Base-by-base conservation (phyloP, 2,888 invertebrate species). In the Phyto melanocephala region DNA sequence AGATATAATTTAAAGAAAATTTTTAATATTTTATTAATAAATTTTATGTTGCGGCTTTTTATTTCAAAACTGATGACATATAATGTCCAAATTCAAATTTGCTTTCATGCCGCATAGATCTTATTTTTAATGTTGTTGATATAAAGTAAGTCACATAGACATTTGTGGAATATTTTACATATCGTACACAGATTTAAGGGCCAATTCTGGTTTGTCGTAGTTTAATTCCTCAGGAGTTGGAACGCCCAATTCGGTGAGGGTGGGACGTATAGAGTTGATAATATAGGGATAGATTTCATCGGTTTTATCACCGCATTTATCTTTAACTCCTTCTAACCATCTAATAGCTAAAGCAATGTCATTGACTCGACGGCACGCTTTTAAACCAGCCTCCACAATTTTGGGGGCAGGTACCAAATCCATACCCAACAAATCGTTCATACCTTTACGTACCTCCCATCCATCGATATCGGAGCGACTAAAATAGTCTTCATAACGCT, bases 191-290 rank as follows among this genome's bases (percentile, higher is more conserved):
- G 93, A 94, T 87, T 94, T 92, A 85, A 97, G 92, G 82, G 96
- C 97, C 91, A 99, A 92, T 92, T 99, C 99, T 1, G 77, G 99
- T 92, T 98, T 96, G 92, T 99, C 98, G 88, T 97, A 99, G 82
- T 99, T 99, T 88, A 99, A 93, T 90, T 99, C 97, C 91, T 99
- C 99, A 0, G 96, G 96, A 35, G 99, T 98, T 72, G 94, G 95
- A 86, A 99, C 95, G 58, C 99, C 99, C 79, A 99, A 92, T 92
- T 99, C 98, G 50, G 94, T 94, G 79, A 99, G 93, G 2, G 98
- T 97, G 37, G 99, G 99, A 88, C 94, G 93, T 86, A 99, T 95
- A 93, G 99, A 96, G 91, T 97, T 95, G 80, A 98, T 91, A 84
- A 98, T 93, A 91, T 96, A 98, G 0, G 97, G 97, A 88, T 96